Conservation (phyloP, 2,888 invertebrate genomes). For the Hemaris fuciformis region DNA sequence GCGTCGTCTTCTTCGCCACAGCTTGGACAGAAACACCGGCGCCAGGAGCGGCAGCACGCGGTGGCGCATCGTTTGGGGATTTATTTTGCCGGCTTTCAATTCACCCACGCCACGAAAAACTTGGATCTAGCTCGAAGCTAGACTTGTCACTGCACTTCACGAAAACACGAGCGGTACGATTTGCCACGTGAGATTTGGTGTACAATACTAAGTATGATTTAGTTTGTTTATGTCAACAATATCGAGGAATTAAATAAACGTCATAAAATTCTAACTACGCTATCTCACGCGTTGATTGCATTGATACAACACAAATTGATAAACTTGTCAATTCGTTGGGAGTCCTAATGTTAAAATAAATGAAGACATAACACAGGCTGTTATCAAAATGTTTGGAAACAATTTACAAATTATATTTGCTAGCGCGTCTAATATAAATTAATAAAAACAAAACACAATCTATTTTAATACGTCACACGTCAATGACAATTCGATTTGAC, state of each 20-base stretch:
- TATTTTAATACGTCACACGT: neutral
- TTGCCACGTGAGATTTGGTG: neutral
- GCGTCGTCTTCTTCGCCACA: constrained; percentile 61
- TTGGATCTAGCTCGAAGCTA: constrained; percentile 31
- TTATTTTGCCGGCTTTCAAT: constrained; percentile 59
- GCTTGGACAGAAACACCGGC: constrained; percentile 69
- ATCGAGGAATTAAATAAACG: neutral
- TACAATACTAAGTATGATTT: neutral
- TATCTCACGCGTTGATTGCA: neutral
- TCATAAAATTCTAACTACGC: neutral
- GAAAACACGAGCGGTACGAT: constrained; percentile 26
- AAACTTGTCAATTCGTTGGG: neutral
- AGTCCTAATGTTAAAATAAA: neutral
- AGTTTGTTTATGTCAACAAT: neutral
- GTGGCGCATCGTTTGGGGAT: constrained; percentile 77
- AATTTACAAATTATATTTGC: neutral
- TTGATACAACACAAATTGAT: neutral
- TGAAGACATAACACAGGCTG: neutral
- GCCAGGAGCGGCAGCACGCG: constrained; percentile 71
- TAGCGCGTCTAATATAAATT: neutral
- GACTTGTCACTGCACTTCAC: constrained; percentile 17
- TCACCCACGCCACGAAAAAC: constrained; percentile 15
- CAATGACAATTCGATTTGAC: neutral
- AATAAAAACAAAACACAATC: neutral
- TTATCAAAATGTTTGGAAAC: neutral